phyloP scores from a whole-genome alignment of 30 jellyfish, hydroid and myxozoan species.

The Pseudorhiza aurosa region DNA sequence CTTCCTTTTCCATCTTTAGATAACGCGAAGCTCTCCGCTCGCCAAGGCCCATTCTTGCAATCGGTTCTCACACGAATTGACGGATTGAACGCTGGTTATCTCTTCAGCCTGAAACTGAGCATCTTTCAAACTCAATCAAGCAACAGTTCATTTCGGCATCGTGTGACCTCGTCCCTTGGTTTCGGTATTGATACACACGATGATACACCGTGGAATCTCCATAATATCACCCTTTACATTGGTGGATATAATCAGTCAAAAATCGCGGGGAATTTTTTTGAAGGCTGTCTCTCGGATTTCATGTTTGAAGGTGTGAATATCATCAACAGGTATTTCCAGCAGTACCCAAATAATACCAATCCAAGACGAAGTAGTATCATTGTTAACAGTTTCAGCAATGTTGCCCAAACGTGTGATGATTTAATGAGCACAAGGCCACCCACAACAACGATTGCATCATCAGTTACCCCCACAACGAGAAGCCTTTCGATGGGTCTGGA shows the following conservation, averaged over 20 bases:
- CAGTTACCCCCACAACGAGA: neutral
- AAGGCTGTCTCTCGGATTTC: slow-evolving; percentile 21
- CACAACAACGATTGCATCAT: neutral
- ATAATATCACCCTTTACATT: neutral
- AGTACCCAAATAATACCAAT: slow-evolving; percentile 36
- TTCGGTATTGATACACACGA: neutral
- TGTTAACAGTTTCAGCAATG: neutral
- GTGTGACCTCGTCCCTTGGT: neutral
- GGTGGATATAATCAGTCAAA: slow-evolving; percentile 21
- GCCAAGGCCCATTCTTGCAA: neutral
- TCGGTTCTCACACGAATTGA: neutral
- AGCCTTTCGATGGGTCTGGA: neutral
- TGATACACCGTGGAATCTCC: neutral
- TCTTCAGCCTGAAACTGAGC: neutral
- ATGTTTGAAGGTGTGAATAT: neutral
- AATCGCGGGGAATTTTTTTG: neutral
- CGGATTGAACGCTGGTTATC: neutral
- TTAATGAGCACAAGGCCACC: slow-evolving; percentile 7
- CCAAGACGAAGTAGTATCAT: neutral
- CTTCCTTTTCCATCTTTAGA: neutral
- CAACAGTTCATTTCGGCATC: neutral
- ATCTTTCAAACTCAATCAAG: neutral
- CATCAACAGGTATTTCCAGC: slow-evolving; percentile 12
- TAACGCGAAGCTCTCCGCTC: neutral
- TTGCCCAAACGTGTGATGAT: slow-evolving; percentile 28